Evolutionary conservation across 2,888 invertebrate genomes (phyloP).

Genomic region (Diarsia dahlii): DNA sequence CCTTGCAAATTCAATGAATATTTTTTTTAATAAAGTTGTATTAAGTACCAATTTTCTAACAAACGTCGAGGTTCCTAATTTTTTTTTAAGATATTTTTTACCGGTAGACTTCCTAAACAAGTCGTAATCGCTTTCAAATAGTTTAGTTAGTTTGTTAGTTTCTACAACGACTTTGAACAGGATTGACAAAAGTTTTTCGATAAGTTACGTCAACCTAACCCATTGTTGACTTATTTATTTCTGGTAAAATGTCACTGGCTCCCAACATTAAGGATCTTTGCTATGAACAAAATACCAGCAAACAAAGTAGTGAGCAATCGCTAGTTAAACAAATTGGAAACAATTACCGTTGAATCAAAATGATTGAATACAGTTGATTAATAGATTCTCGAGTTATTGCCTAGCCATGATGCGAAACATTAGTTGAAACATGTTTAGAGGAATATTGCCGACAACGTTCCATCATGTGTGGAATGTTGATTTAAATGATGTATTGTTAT

Average conservation of each 20-base stretch:
- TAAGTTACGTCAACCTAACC: not conserved
- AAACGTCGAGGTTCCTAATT: not conserved
- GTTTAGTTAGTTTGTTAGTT: not conserved
- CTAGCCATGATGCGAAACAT: slow-evolving; percentile 36
- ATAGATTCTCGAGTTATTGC: slow-evolving; percentile 33
- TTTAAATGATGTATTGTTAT: slow-evolving; percentile 25
- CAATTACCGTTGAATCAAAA: slow-evolving; percentile 37
- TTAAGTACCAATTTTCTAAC: not conserved
- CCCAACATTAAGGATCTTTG: not conserved
- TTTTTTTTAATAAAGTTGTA: not conserved
- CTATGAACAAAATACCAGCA: not conserved
- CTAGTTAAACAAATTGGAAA: slow-evolving; percentile 5
- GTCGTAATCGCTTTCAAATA: not conserved
- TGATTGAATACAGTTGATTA: slow-evolving; percentile 48
- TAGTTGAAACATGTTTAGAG: slow-evolving; percentile 30
- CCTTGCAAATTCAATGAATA: not conserved
- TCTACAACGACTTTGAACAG: not conserved
- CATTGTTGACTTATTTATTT: too few relatives aligned
- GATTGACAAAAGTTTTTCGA: not conserved
- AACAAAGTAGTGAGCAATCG: not conserved
- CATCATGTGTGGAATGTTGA: slow-evolving; percentile 17
- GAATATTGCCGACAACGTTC: not conserved
- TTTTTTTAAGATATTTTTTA: not conserved
- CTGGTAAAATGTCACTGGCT: not conserved
- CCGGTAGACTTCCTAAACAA: not conserved